phyloP scores from a whole-genome alignment of 2,888 invertebrate species.

The Drosophila quinaria region DNA sequence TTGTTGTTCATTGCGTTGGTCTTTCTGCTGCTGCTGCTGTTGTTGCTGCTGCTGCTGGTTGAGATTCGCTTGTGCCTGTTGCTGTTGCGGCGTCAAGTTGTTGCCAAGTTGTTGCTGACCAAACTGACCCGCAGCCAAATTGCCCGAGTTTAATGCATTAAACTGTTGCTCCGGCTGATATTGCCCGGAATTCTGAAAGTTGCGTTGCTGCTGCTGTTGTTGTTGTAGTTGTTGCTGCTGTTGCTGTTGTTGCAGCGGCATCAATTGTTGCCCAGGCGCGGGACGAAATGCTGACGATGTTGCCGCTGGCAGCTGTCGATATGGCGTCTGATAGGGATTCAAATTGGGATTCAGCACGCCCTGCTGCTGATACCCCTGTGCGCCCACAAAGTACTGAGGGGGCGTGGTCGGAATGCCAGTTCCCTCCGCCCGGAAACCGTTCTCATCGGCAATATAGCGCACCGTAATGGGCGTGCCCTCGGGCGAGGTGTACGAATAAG shows the following conservation, averaged over 20 bases:
- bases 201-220: constrained; percentile 59
- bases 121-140: constrained; percentile 64
- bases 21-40: constrained; percentile 73
- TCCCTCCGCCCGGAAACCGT: constrained; percentile 87
- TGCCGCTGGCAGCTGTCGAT: constrained; percentile 76
- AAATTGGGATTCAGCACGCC: constrained; percentile 80
- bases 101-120: constrained; percentile 64
- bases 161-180: constrained; percentile 82
- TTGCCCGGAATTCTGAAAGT: constrained; percentile 78
- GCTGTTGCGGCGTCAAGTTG: constrained; percentile 62
- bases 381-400: constrained; percentile 81
- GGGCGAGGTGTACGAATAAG: constrained; percentile 91
- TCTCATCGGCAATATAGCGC: constrained; percentile 91
- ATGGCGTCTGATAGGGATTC: constrained; percentile 84
- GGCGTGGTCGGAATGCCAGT: constrained; percentile 85
- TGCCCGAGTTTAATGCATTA: constrained; percentile 65
- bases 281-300: constrained; percentile 69
- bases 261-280: constrained; percentile 77
- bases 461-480: constrained; percentile 90
- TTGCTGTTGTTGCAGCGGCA: constrained; percentile 80
- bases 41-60: constrained; percentile 70
- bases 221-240: constrained; percentile 56
- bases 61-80: constrained; percentile 63
- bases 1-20: constrained; percentile 75
- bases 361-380: constrained; percentile 81